These are phyloP conservation scores for Drosophila setosimentum DNA, from an alignment of 2,888 invertebrate species.

Conservation along the genomic window DNA sequence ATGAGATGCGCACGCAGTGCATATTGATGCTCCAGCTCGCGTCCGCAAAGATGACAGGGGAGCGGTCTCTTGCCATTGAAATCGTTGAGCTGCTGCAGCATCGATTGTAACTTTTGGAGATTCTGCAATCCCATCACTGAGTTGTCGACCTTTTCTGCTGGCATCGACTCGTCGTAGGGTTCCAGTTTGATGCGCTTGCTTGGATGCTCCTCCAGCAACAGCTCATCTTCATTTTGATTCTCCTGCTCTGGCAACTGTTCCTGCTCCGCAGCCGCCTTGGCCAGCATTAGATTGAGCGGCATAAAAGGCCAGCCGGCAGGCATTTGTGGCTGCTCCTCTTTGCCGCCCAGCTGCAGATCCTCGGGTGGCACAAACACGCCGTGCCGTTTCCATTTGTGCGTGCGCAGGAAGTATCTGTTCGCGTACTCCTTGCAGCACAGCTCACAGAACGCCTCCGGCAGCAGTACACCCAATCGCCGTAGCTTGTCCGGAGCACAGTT, in stretches of 20 bases:
- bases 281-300: slow-evolving; percentile 91
- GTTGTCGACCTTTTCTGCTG: slow-evolving; percentile 69
- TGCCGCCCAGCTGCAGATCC: slow-evolving; percentile 82
- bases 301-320: slow-evolving; percentile 84
- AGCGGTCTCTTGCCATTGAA: slow-evolving; percentile 88
- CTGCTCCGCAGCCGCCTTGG: slow-evolving; percentile 67
- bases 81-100: slow-evolving; percentile 95
- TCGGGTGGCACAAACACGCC: slow-evolving; percentile 90
- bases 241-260: slow-evolving; percentile 49
- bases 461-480: slow-evolving; percentile 91
- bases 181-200: slow-evolving; percentile 81
- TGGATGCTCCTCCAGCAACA: slow-evolving; percentile 53
- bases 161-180: slow-evolving; percentile 53
- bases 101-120: slow-evolving; percentile 94
- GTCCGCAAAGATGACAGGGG: slow-evolving; percentile 89
- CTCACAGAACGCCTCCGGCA: slow-evolving; percentile 96
- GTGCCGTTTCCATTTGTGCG: slow-evolving; percentile 97
- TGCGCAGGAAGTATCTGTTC: slow-evolving; percentile 95
- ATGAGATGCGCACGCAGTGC: slow-evolving; percentile 87
- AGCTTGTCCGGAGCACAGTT: slow-evolving; percentile 91
- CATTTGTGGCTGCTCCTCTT: slow-evolving; percentile 65
- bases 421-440: slow-evolving; percentile 97
- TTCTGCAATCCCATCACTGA: slow-evolving; percentile 91
- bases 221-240: slow-evolving; percentile 11
- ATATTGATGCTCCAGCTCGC: slow-evolving; percentile 90